Percentiles rank a stretch among this genome's conserved stretches.
These are phyloP conservation scores for Chlamydotis undulata DNA, from an alignment of 2,113 vertebrate species.

Conservation along the genomic window DNA sequence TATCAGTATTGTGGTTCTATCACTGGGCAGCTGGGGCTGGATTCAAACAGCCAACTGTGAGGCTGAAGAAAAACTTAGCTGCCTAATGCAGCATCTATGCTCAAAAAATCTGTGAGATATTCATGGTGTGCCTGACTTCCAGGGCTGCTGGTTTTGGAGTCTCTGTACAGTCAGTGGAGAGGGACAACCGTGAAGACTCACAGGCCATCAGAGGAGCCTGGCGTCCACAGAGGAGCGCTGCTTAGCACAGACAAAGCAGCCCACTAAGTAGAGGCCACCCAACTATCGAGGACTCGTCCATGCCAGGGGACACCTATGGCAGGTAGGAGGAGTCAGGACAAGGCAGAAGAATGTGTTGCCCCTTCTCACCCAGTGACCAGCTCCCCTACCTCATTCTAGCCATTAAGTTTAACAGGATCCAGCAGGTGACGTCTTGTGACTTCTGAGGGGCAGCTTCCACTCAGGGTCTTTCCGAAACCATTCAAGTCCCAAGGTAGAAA, in stretches of 20 bases:
- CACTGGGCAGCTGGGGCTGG: background rate
- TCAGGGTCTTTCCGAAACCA: background rate
- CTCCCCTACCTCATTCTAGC: background rate
- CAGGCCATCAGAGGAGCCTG: background rate
- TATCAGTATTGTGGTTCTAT: background rate
- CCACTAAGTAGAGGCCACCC: background rate
- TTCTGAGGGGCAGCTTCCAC: background rate
- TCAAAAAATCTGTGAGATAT: background rate
- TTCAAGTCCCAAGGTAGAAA: background rate
- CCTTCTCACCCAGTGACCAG: background rate
- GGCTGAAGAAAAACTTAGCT: background rate
- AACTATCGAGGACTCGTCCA: fast-evolving
- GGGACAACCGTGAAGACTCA: background rate
- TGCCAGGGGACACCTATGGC: background rate
- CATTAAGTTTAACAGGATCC: background rate
- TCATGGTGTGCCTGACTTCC: background rate
- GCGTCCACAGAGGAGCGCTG: background rate
- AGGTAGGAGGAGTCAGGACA: background rate
- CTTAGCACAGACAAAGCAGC: background rate
- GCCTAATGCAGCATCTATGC: background rate
- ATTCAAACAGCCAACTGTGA: background rate
- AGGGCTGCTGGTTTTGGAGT: background rate
- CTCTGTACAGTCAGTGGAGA: background rate
- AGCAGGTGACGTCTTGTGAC: background rate
- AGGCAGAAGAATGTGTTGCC: fast-evolving